A percentile compares a stretch with the other conserved stretches of the same genome.
Conservation (phyloP, 2,888 invertebrate genomes). For the Parthenolecanium corni region DNA sequence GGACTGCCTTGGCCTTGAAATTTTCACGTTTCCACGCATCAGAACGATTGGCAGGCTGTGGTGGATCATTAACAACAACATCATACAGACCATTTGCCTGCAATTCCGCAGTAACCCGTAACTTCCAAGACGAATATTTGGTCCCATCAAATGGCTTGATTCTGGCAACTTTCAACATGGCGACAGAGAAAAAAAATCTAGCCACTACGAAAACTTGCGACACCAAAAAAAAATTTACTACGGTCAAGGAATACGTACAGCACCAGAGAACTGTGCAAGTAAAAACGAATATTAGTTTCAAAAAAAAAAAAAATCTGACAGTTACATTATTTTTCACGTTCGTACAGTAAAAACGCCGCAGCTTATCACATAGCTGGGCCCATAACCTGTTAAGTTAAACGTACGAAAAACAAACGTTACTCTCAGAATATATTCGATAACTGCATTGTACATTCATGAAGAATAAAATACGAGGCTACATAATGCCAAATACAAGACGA, state of each 20-base stretch:
- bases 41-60: not conserved
- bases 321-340: not conserved
- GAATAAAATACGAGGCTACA: too few species aligned
- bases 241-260: not conserved
- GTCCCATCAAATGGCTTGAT: not conserved
- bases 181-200: not conserved
- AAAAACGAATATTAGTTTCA: not conserved
- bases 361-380: not conserved
- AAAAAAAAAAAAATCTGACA: not conserved
- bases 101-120: not conserved
- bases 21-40: not conserved
- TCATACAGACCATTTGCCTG: not conserved
- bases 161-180: conserved; percentile 1
- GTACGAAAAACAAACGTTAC: too few species aligned
- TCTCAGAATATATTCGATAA: too few species aligned
- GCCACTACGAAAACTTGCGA: not conserved
- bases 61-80: not conserved
- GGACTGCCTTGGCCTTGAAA: not conserved
- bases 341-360: not conserved
- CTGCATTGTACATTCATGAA: too few species aligned
- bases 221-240: not conserved
- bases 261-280: not conserved
- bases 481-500: too few species aligned
- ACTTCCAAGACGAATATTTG: not conserved
- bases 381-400: not conserved